Base-by-base conservation (phyloP, 2,113 vertebrate species). In the Sebastes schlegelii region DNA sequence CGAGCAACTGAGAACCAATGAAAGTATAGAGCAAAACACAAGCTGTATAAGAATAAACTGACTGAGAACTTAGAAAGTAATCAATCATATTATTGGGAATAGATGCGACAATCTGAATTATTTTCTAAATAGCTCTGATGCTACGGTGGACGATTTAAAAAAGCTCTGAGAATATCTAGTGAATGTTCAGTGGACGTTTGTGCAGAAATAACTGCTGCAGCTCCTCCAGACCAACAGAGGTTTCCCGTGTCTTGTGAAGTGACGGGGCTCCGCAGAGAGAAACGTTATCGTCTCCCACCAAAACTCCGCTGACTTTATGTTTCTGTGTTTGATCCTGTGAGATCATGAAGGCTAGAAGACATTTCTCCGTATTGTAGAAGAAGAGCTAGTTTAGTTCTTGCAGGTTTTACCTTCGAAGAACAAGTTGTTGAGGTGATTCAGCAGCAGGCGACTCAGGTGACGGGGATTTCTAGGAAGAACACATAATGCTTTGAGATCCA, bases 401-500 rank as follows among this genome's bases (percentile, higher is more conserved):
- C 1, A 1, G 48, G 46, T 72, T 73, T 86, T 87, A 95, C 94
- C 94, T 91, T 55, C 10, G 80, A 71, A 58, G 46, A 55, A 49
- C 4, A 1, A 10, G 40, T 6, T 7, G 69, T 13, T 80, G 54
- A 69, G 84, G 58, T 0, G 90, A 85, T 3, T 75, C 82, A 10
- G 52, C 34, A 1, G 74, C 34, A 1, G 74, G 57, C 0, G 57
- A 46, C 11, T 82, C 85, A 1, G 83, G 79, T 23, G 75, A 79
- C 0, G 83, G 69, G 0, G 77, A 86, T 58, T 88, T 92, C 93
- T 94, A 26, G 2, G 5, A 40, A 54, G 13, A 71, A 26, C 4
- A 19, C 10, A 61, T 6, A 5, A 45, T 4, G 19, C 4, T 51
- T 43, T 11, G n/a, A 63, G 58, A 49, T 34, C 48, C 3, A 21